Conservation (phyloP, 2,113 vertebrate species). For the Labeo rohita region DNA sequence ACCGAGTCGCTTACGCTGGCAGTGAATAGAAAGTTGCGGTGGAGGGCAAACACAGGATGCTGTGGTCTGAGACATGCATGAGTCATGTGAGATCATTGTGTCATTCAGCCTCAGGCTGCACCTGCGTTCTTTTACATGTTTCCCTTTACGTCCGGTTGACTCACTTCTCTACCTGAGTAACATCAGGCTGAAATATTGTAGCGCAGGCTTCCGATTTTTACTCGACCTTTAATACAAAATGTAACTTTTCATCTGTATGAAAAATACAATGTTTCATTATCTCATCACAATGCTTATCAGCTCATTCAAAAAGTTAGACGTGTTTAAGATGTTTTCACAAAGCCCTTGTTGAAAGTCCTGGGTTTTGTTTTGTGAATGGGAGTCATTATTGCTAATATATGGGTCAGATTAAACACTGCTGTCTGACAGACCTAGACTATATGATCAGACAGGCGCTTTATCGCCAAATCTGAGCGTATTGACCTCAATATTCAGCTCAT, state of each 20-base stretch:
- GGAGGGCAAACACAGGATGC: neutral
- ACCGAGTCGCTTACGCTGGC: neutral
- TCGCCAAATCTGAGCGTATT: neutral
- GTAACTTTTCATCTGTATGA: neutral
- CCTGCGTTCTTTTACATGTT: neutral
- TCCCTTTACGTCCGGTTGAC: neutral
- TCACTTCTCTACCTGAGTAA: neutral
- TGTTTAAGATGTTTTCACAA: neutral
- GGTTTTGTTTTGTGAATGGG: neutral
- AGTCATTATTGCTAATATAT: neutral
- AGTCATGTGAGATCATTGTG: neutral
- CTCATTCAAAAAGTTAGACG: neutral
- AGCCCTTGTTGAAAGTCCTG: neutral
- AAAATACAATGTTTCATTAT: neutral
- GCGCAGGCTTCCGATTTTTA: neutral
- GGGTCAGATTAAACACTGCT: neutral
- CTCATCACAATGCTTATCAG: neutral
- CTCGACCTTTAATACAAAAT: neutral
- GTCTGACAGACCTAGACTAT: neutral
- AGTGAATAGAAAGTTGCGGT: neutral
- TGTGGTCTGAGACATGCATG: neutral
- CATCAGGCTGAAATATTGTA: neutral
- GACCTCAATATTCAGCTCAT: neutral
- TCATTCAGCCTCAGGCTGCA: neutral
- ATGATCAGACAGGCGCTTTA: neutral